Evolutionary conservation across 1,140 invertebrate species (phyloP), one percentile per base, ranked within the genome.

Genomic region (Anadara kagoshimensis): DNA sequence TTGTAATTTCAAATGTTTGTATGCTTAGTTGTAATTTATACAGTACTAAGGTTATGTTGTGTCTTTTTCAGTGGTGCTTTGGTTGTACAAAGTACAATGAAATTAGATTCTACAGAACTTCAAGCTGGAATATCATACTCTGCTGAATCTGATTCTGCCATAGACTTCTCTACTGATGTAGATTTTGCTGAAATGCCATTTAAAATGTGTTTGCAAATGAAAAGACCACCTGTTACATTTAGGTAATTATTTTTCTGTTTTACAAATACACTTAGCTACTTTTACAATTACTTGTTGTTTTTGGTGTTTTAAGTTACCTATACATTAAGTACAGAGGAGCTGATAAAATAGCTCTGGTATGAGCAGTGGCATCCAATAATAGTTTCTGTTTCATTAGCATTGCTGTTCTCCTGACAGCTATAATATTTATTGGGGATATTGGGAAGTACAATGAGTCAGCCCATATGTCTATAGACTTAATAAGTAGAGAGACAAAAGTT

Each of bases 201-300:
- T 18, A 93, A 93, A 75, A 91, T 96, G 41, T 97, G 95, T 85
- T 92, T 97, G 90, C 93, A 94, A 85, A 90, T 97, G 73, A 92
- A 90, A 44, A 93, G 95, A 78, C 94, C 94, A 7, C 91, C 93
- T 62, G 92, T 93, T 29, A 80, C 89, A 3, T 89, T 10, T 45
- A 92, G 90, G 93, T 94, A 86, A 47, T 47, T n/a, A n/a, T 26
- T 61, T 47, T 5, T 16, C 11, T 16, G 14, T 64, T 5, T 10
- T 36, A 36, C 29, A 36, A 36, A 36, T 36, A 36, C 2, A 36
- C 2, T 3, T 36, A 2, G 2, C 7, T 36, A 3, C 2, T 36
- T 36, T 36, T 7, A 36, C 2, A 36, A 36, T 36, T 36, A 3
- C 29, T 3, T 2, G 1, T 51, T 18, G 1, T 2, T 51, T 51